Evolutionary conservation across 2,888 invertebrate species (phyloP).

Genomic region (Saturnia pavonia): DNA sequence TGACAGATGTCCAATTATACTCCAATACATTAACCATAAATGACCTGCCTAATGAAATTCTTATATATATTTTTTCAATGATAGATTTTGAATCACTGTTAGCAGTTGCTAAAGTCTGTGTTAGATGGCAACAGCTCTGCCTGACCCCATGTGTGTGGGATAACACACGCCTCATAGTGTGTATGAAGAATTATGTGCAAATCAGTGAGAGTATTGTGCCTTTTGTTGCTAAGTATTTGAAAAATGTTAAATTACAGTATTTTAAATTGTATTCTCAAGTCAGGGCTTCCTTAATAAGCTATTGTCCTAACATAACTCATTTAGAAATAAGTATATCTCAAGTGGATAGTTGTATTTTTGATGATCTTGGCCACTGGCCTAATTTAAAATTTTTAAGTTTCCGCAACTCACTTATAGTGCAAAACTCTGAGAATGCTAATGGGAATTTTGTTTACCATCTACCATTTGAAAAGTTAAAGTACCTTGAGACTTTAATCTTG

Average conservation of each 20-base stretch:
- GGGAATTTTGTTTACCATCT: conserved; percentile 76
- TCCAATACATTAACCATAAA: conserved; percentile 66
- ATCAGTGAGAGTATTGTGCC: conserved; percentile 78
- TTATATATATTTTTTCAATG: conserved; percentile 79
- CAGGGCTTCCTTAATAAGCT: conserved; percentile 72
- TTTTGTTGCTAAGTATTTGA: conserved; percentile 77
- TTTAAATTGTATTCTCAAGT: conserved; percentile 79
- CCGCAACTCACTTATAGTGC: conserved; percentile 76
- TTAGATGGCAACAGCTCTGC: conserved; percentile 76
- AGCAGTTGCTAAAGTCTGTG: conserved; percentile 73
- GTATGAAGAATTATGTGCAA: conserved; percentile 79
- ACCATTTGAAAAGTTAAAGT: conserved; percentile 74
- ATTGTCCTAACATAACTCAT: conserved; percentile 78
- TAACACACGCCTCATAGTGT: conserved; percentile 76
- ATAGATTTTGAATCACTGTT: conserved; percentile 77
- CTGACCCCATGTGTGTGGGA: conserved; percentile 78
- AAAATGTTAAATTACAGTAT: conserved; percentile 79
- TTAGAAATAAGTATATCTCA: conserved; percentile 81
- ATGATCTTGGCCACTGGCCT: conserved; percentile 75
- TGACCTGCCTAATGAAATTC: conserved; percentile 78
- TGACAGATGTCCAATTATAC: conserved; percentile 61
- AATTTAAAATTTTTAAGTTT: conserved; percentile 78
- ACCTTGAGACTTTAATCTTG: conserved; percentile 70
- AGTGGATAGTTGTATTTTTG: conserved; percentile 79
- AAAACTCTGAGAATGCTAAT: conserved; percentile 70